phyloP scores from a whole-genome alignment of 2,113 vertebrate genomes.

The Erythrocercus mccallii region DNA sequence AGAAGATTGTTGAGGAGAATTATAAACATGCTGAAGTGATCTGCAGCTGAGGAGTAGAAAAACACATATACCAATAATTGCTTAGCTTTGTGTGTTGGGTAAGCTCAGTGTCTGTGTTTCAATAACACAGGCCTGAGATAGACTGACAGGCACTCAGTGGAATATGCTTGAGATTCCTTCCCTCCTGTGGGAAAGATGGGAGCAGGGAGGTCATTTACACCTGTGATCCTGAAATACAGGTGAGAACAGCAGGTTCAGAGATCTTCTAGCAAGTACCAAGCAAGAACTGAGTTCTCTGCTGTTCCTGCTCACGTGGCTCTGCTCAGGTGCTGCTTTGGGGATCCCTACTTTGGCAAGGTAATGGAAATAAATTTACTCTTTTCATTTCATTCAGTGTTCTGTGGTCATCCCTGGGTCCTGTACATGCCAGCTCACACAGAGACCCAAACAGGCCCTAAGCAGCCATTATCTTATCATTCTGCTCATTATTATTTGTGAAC shows the following conservation, averaged over 20 bases:
- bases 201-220: background rate
- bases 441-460: background rate
- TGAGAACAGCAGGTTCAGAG: background rate
- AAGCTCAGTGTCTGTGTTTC: background rate
- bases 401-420: background rate
- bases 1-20: background rate
- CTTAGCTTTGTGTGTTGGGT: background rate
- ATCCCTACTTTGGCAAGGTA: background rate
- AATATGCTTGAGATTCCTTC: background rate
- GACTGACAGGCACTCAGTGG: fast-evolving
- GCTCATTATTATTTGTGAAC: background rate
- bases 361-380: background rate
- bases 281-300: background rate
- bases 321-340: background rate
- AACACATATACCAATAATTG: background rate
- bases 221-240: background rate
- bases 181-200: background rate
- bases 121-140: background rate
- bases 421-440: background rate
- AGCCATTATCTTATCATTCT: background rate
- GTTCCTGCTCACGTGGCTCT: background rate
- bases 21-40: background rate
- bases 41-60: background rate
- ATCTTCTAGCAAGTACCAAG: background rate
- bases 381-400: background rate